These are phyloP conservation scores for Aphelenchoides besseyi DNA, from an alignment of 1,140 invertebrate genomes.

Conservation along the genomic window DNA sequence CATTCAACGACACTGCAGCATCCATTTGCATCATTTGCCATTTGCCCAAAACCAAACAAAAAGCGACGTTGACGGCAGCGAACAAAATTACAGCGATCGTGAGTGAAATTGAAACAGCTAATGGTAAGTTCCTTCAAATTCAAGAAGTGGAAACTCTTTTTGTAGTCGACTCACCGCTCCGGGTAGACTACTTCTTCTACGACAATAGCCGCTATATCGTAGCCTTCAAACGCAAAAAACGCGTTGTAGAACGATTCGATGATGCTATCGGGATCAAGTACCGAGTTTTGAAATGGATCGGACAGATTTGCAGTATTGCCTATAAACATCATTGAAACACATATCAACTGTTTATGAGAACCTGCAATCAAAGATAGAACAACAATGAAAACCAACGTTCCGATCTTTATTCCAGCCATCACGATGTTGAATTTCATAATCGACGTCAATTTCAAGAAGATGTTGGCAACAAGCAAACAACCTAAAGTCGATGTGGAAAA, in stretches of 20 bases:
- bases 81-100: not conserved
- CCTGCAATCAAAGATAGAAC: not conserved
- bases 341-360: not conserved
- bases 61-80: not conserved
- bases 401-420: not conserved
- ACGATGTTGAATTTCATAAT: conserved; percentile 11
- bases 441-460: not conserved
- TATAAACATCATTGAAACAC: not conserved
- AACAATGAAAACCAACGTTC: not conserved
- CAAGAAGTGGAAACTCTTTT: too few species aligned
- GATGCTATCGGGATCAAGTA: not conserved
- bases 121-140: conserved; percentile 3
- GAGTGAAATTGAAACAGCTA: not conserved
- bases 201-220: not conserved
- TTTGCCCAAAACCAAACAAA: conserved; percentile 7
- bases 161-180: not conserved
- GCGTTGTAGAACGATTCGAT: not conserved
- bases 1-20: not conserved
- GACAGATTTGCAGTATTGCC: not conserved
- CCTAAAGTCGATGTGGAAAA: not conserved
- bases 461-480: not conserved
- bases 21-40: not conserved
- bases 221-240: conserved; percentile 8
- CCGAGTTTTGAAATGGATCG: not conserved
- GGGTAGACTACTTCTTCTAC: conserved; percentile 8